A percentile compares a stretch with the other conserved stretches of the same genome.
These are phyloP conservation scores for Muraenolepis orangiensis DNA, from an alignment of 2,797 vertebrate species.

Conservation along the genomic window DNA sequence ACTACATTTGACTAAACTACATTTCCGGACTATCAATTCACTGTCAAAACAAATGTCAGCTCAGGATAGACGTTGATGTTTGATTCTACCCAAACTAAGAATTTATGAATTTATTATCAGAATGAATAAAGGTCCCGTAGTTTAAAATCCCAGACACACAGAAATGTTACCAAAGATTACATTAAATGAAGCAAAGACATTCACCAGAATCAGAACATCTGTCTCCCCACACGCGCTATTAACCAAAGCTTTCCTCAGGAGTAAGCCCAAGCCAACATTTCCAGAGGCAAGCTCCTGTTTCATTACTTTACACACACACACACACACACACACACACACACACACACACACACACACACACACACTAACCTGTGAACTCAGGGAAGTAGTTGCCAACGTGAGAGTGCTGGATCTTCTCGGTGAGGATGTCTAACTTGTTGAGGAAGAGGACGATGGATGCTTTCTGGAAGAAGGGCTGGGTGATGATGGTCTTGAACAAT, in stretches of 20 bases:
- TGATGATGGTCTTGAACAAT: conserved; percentile 90
- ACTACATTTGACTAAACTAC: not conserved
- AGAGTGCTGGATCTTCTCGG: conserved; percentile 86
- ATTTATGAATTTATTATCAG: not conserved
- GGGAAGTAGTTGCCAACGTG: conserved; percentile 86
- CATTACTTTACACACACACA: not conserved
- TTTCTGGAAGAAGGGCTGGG: conserved; percentile 87
- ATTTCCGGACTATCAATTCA: not conserved
- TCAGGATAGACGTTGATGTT: not conserved
- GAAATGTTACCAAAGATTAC: not conserved
- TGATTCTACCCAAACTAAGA: not conserved
- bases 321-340: conserved; percentile 2
- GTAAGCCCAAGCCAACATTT: not conserved
- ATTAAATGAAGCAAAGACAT: not conserved
- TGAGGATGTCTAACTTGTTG: conserved; percentile 89
- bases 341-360: not conserved
- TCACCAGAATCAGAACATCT: not conserved
- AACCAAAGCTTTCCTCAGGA: not conserved
- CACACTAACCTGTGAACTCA: conserved; percentile 77
- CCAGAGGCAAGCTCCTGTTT: not conserved
- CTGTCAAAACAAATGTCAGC: not conserved
- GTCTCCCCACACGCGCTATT: not conserved
- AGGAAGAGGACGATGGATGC: conserved; percentile 90
- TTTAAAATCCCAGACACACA: not conserved
- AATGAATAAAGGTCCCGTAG: not conserved